phyloP scores from a whole-genome alignment of 2,888 invertebrate genomes.

The Drosophila dives region DNA sequence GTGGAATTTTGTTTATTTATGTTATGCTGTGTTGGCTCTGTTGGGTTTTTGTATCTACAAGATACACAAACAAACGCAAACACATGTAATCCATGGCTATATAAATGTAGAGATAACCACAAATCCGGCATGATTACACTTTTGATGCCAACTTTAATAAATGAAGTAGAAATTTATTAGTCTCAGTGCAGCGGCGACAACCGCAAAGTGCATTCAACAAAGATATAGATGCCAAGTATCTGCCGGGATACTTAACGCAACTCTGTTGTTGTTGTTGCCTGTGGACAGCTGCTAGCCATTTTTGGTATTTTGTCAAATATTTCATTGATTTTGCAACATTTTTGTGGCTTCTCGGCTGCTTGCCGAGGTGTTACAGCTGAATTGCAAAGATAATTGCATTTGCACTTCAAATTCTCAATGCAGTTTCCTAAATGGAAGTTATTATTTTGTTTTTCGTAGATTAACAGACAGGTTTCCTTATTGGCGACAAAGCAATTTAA shows the following conservation, averaged over 20 bases:
- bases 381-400: constrained; percentile 34
- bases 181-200: constrained; percentile 39
- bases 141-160: constrained; percentile 72
- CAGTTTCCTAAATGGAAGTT: constrained; percentile 16
- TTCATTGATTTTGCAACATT: constrained; percentile 57
- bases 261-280: constrained; percentile 30
- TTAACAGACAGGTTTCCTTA: constrained; percentile 1
- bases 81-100: constrained; percentile 50
- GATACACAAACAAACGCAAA: constrained; percentile 44
- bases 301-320: constrained; percentile 47
- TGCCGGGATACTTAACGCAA: constrained; percentile 48
- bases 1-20: constrained; percentile 69
- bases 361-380: constrained; percentile 45
- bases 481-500: background rate
- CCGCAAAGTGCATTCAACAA: constrained; percentile 54
- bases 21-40: constrained; percentile 60
- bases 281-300: constrained; percentile 16
- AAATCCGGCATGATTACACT: constrained; percentile 72
- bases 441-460: background rate
- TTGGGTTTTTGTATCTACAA: constrained; percentile 63
- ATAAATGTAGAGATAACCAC: constrained; percentile 59
- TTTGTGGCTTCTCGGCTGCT: constrained; percentile 35
- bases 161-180: constrained; percentile 70
- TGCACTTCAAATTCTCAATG: constrained; percentile 28
- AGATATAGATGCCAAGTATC: constrained; percentile 21